phyloP scores from a whole-genome alignment of 2,797 vertebrate genomes.

The Jordanella pulchra region DNA sequence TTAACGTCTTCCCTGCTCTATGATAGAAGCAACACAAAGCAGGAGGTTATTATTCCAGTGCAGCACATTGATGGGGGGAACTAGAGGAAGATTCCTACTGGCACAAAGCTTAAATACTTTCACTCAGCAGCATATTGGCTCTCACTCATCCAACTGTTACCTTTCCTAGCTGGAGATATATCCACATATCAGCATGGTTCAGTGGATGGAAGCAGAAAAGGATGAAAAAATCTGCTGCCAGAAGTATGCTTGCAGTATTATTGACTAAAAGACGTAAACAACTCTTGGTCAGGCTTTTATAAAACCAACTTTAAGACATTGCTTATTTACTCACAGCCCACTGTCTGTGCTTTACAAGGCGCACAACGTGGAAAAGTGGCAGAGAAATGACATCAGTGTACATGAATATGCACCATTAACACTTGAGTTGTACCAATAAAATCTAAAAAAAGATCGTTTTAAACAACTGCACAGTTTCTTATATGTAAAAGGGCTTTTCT shows the following conservation, averaged over 20 bases:
- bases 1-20: constrained; percentile 48
- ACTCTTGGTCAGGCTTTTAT: constrained; percentile 32
- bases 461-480: constrained; percentile 53
- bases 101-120: constrained; percentile 19
- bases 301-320: constrained; percentile 54
- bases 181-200: constrained; percentile 12
- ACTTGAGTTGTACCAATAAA: constrained; percentile 51
- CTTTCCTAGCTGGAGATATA: constrained; percentile 14
- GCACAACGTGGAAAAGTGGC: constrained; percentile 36
- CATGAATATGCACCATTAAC: constrained; percentile 28
- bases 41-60: constrained; percentile 24
- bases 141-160: constrained; percentile 17
- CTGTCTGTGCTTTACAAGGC: constrained; percentile 57
- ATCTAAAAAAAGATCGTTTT: constrained; percentile 46
- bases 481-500: constrained; percentile 37
- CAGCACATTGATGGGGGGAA: constrained; percentile 3
- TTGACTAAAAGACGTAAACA: constrained; percentile 55
- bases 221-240: constrained; percentile 24
- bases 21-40: constrained; percentile 34
- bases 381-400: constrained; percentile 53
- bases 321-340: constrained; percentile 38
- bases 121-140: constrained; percentile 18
- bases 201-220: constrained; percentile 14
- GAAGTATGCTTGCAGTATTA: constrained; percentile 21
- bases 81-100: constrained; percentile 33